A percentile compares a stretch with the other conserved stretches of the same genome.
phyloP scores from a whole-genome alignment of 2,113 vertebrate genomes.

The Neodontobutis hainanensis region DNA sequence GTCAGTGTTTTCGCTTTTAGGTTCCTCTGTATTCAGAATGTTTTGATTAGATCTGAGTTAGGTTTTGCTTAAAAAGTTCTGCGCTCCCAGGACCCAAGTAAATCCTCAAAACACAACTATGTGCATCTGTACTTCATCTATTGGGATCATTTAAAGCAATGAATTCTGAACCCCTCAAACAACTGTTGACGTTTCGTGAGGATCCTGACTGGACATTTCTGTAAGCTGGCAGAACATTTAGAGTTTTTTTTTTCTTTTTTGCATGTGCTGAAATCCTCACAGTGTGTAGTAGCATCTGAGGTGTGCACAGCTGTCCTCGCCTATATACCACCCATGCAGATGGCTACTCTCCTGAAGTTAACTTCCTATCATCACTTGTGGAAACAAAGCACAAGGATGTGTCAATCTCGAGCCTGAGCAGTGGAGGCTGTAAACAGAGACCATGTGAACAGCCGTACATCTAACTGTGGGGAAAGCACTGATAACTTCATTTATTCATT shows the following conservation, averaged over 20 bases:
- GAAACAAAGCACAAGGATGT: constrained; percentile 69
- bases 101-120: no score
- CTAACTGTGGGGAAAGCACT: neutral
- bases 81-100: no score
- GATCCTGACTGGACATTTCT: neutral
- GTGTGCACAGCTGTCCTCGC: constrained; percentile 73
- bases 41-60: no score
- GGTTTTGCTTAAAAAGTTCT: no score
- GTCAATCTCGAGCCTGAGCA: constrained; percentile 53
- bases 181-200: no score
- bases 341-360: constrained; percentile 32
- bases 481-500: neutral
- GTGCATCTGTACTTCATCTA: no score
- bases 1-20: no score
- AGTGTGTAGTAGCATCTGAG: constrained; percentile 45
- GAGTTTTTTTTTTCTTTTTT: neutral
- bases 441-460: constrained; percentile 48
- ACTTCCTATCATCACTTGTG: constrained; percentile 69
- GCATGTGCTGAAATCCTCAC: constrained; percentile 25
- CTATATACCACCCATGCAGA: constrained; percentile 73
- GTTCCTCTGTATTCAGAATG: no score
- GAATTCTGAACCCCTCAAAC: no score
- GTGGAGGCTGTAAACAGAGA: constrained; percentile 41
- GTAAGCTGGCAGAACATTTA: neutral
- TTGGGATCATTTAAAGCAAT: no score